phyloP scores from a whole-genome alignment of 2,888 invertebrate species.

The Pollenia angustigena region DNA sequence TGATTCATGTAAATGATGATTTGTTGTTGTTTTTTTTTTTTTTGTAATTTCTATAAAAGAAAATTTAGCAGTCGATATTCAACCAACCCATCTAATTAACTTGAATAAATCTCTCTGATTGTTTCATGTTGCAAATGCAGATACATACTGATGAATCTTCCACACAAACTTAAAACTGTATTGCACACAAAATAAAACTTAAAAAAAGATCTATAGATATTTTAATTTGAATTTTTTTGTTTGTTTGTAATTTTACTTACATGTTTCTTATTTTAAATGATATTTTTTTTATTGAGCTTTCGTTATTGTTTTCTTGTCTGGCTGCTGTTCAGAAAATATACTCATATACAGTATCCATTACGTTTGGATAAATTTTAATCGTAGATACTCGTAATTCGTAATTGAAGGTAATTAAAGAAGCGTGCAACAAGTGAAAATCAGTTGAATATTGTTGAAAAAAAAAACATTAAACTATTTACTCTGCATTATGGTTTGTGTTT shows the following conservation, averaged over 20 bases:
- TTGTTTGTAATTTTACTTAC: constrained; percentile 22
- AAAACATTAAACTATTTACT: constrained; percentile 11
- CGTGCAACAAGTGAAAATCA: constrained; percentile 71
- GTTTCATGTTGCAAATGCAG: neutral
- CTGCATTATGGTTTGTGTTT: constrained; percentile 2
- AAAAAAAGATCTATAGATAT: neutral
- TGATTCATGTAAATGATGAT: neutral
- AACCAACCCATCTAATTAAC: constrained; percentile 29
- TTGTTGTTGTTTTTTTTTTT: neutral
- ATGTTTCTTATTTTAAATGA: constrained; percentile 31
- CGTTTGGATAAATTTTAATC: constrained; percentile 30
- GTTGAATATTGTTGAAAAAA: constrained; percentile 22
- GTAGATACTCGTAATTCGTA: constrained; percentile 41
- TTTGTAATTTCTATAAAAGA: neutral
- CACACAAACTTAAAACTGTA: no score
- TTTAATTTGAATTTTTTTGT: constrained; percentile 26
- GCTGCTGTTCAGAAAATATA: constrained; percentile 26
- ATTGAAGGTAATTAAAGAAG: constrained; percentile 59
- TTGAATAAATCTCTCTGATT: neutral
- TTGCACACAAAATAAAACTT: neutral
- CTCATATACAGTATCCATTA: no score
- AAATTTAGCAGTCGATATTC: neutral
- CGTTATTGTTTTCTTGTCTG: constrained; percentile 1
- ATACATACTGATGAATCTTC: neutral
- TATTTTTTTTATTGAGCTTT: neutral